phyloP scores from a whole-genome alignment of 2,113 vertebrate species.

The Mustela nigripes region DNA sequence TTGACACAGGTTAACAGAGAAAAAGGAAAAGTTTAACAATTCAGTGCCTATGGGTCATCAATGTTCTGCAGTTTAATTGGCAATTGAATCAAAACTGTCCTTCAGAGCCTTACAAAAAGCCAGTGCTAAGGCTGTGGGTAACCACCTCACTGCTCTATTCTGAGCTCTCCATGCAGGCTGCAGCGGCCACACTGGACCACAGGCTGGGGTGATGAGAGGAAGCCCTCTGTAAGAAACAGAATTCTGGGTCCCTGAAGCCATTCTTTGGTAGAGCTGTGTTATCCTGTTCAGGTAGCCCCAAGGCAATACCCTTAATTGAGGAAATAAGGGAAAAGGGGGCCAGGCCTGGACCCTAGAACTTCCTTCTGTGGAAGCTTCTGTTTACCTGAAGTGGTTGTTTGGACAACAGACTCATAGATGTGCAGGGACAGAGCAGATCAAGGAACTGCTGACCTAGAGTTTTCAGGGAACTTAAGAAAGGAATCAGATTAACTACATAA shows the following conservation, averaged over 20 bases:
- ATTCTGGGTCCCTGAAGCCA: not conserved
- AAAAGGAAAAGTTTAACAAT: not conserved
- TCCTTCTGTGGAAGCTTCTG: not conserved
- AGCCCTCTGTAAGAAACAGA: not conserved
- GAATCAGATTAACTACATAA: not conserved
- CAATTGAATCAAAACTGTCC: constrained; percentile 47
- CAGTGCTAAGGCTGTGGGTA: not conserved
- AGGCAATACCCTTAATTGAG: not conserved
- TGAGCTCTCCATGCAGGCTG: not conserved
- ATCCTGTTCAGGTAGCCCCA: not conserved
- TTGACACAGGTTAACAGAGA: constrained; percentile 17
- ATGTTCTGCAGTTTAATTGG: constrained; percentile 3
- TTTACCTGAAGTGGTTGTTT: not conserved
- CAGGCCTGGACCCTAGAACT: not conserved
- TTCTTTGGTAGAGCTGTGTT: not conserved
- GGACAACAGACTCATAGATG: not conserved
- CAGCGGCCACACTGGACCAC: not conserved
- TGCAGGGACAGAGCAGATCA: not conserved
- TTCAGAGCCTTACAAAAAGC: not conserved
- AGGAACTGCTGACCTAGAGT: not conserved
- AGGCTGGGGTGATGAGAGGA: not conserved
- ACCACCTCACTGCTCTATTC: not conserved
- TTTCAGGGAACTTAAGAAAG: not conserved
- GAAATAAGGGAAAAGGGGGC: not conserved
- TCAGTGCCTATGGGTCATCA: not conserved